Evolutionary conservation across 2,113 vertebrate genomes (phyloP).

Genomic region (Paedocypris sp.): DNA sequence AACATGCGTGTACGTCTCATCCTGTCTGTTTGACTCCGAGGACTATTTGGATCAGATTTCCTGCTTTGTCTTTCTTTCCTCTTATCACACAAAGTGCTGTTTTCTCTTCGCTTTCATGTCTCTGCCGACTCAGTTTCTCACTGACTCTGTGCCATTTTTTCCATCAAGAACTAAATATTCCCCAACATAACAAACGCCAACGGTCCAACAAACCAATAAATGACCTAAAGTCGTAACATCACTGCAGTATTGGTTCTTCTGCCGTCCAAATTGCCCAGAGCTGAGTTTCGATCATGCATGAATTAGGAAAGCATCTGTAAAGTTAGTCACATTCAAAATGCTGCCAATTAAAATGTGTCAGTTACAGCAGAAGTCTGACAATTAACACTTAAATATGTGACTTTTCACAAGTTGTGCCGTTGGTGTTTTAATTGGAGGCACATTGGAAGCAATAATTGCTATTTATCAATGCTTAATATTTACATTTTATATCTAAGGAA

Average conservation of each 20-base stretch:
- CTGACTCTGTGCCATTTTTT: conserved; percentile 11
- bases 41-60: conserved; percentile 49
- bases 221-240: too few relatives aligned
- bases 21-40: conserved; percentile 40
- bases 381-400: conserved; percentile 14
- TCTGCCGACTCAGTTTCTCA: conserved; percentile 3
- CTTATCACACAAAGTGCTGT: conserved; percentile 43
- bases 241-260: background rate
- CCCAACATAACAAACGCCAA: too few relatives aligned
- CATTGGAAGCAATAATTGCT: background rate
- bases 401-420: background rate
- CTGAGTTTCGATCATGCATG: background rate
- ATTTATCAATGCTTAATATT: background rate
- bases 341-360: conserved; percentile 13
- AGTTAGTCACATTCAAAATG: background rate
- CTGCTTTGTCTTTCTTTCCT: conserved; percentile 44
- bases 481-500: background rate
- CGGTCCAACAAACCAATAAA: too few relatives aligned
- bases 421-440: background rate
- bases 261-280: background rate
- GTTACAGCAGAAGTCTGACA: conserved; percentile 1
- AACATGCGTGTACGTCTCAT: conserved; percentile 43
- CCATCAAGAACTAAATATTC: too few relatives aligned
- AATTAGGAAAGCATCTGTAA: background rate
- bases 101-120: conserved; percentile 5